Conservation (phyloP, 2,113 vertebrate species). For the Oxyruncus cristatus region DNA sequence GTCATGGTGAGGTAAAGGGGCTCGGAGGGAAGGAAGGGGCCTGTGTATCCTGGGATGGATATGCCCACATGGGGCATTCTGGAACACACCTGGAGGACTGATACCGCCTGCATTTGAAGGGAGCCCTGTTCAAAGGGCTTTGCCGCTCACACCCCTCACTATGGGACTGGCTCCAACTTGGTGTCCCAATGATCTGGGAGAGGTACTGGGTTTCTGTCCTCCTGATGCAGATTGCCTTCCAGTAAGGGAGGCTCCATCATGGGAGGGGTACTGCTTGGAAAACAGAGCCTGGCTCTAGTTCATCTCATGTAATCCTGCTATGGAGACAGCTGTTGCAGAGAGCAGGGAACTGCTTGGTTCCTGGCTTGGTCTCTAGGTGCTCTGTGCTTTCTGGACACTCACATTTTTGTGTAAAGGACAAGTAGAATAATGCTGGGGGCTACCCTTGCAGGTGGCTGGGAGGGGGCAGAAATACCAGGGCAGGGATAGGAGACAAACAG, state of each 20-base stretch:
- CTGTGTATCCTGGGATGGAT: background rate
- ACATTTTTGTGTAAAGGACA: background rate
- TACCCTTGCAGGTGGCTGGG: background rate
- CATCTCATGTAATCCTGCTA: background rate
- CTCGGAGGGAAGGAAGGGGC: background rate
- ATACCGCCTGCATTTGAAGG: background rate
- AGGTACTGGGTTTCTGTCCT: background rate
- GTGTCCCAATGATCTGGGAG: background rate
- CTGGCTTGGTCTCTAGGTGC: background rate
- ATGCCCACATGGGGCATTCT: background rate
- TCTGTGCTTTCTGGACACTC: background rate
- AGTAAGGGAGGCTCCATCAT: background rate
- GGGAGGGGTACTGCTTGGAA: background rate
- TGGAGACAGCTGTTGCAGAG: background rate
- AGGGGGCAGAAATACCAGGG: background rate
- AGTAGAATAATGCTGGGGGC: background rate
- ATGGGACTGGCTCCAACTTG: background rate
- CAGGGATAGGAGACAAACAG: background rate
- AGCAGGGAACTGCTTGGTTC: background rate
- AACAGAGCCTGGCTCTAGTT: background rate
- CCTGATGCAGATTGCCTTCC: background rate
- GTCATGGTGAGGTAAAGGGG: slow-evolving; percentile 86
- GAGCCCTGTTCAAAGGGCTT: background rate
- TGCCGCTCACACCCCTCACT: background rate
- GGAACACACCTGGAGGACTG: background rate